Conservation (phyloP, 2,113 vertebrate species). For the Emydura subglobosa region DNA sequence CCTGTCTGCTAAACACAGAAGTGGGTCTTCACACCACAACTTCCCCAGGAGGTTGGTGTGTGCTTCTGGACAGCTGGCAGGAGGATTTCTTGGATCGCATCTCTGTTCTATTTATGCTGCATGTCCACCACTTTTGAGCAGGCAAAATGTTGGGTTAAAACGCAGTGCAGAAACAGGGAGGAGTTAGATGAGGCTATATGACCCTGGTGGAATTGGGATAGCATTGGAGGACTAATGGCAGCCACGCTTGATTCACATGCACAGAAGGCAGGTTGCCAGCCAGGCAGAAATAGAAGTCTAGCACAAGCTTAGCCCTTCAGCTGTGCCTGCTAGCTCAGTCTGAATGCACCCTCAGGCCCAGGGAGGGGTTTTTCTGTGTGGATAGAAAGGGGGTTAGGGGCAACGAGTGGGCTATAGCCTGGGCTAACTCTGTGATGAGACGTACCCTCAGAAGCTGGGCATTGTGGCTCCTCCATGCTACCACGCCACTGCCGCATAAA, state of each 20-base stretch:
- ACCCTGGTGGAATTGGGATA: background rate
- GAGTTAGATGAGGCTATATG: background rate
- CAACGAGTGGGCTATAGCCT: background rate
- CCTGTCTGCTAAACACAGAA: background rate
- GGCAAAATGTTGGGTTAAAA: background rate
- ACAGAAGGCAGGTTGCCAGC: background rate
- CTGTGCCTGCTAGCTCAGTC: background rate
- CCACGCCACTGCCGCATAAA: background rate
- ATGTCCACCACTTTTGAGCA: fast-evolving
- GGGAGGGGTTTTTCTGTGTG: background rate
- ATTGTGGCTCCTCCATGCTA: background rate
- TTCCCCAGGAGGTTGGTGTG: background rate
- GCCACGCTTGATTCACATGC: background rate
- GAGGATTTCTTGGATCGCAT: constrained; percentile 1
- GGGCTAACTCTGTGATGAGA: background rate
- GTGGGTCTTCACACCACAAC: background rate
- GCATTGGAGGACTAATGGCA: background rate
- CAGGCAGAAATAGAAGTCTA: background rate
- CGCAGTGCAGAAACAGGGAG: fast-evolving
- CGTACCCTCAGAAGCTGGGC: background rate
- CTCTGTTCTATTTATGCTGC: background rate
- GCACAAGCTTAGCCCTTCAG: background rate
- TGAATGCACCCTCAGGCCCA: background rate
- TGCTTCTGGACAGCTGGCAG: background rate
- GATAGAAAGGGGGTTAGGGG: background rate